A percentile compares a stretch with the other conserved stretches of the same genome.
These are phyloP conservation scores for Cyprinodon variegatus DNA, from an alignment of 2,113 vertebrate species.

Conservation along the genomic window DNA sequence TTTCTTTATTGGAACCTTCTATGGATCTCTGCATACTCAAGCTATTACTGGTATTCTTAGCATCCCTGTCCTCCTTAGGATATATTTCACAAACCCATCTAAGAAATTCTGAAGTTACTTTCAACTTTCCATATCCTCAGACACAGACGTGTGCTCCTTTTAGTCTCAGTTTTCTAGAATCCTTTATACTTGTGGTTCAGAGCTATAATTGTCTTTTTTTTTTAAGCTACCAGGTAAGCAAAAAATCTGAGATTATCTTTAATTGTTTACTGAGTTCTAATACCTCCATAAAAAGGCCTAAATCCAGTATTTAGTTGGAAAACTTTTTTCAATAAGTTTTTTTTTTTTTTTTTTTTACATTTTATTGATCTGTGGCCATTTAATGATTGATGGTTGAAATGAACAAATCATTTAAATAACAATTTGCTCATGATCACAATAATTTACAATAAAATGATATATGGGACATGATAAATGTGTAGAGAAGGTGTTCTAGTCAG, in stretches of 20 bases:
- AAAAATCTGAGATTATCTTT: slow-evolving; percentile 4
- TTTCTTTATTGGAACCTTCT: slow-evolving; percentile 39
- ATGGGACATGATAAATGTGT: too few relatives aligned
- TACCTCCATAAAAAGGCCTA: background rate
- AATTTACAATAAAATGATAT: background rate
- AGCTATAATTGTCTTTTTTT: slow-evolving; percentile 4
- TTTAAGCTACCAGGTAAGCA: slow-evolving; percentile 11
- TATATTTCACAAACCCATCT: slow-evolving; percentile 52
- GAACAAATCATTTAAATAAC: slow-evolving; percentile 1
- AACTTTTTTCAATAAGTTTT: background rate
- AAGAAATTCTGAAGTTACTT: slow-evolving; percentile 18
- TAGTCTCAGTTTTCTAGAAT: slow-evolving; percentile 14
- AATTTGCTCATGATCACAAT: slow-evolving; percentile 6
- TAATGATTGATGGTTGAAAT: background rate
- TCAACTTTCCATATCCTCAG: slow-evolving; percentile 33
- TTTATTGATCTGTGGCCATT: slow-evolving; percentile 6
- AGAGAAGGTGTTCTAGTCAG: too few relatives aligned
- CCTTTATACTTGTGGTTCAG: slow-evolving; percentile 24
- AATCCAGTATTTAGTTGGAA: background rate
- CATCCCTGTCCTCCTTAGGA: slow-evolving; percentile 50
- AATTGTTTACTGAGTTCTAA: background rate
- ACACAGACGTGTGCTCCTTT: slow-evolving; percentile 30
- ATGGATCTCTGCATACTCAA: slow-evolving; percentile 13
- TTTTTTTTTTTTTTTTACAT: too few relatives aligned
- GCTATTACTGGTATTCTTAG: slow-evolving; percentile 59